Conservation (phyloP, 1,140 invertebrate species). For the Ips nitidus region DNA sequence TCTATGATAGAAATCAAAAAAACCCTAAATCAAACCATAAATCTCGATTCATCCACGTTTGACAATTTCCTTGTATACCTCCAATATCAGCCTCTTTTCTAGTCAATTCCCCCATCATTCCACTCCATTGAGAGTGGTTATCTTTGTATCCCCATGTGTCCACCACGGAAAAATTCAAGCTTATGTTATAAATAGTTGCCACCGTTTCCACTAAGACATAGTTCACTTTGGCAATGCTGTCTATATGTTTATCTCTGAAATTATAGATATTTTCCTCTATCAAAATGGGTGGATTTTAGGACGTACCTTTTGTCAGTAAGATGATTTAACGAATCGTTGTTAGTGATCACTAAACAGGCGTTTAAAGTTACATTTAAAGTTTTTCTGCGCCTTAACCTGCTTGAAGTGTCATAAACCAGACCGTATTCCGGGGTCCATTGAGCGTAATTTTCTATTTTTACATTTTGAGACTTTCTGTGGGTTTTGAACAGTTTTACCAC, state of each 20-base stretch:
- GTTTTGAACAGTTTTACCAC: too few species aligned
- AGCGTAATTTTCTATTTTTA: too few species aligned
- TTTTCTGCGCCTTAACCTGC: constrained; percentile 44
- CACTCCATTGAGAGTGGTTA: constrained; percentile 57
- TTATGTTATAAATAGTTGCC: constrained; percentile 60
- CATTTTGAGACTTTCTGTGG: too few species aligned
- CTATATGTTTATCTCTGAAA: constrained; percentile 59
- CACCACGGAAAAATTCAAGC: constrained; percentile 55
- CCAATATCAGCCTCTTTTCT: constrained; percentile 63
- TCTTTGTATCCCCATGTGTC: constrained; percentile 59
- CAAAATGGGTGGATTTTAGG: not conserved
- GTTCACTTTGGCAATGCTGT: constrained; percentile 66
- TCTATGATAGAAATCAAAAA: not conserved
- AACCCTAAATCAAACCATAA: not conserved
- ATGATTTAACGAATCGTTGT: constrained; percentile 62
- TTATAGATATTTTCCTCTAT: not conserved
- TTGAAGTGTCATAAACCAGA: too few species aligned
- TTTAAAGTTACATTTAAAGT: constrained; percentile 53
- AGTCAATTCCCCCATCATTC: constrained; percentile 64
- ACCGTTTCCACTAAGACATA: constrained; percentile 60
- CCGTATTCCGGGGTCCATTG: too few species aligned
- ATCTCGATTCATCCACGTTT: too few species aligned
- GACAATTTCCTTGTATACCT: constrained; percentile 47
- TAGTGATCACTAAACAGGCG: constrained; percentile 58
- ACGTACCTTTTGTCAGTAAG: constrained; percentile 60